These are phyloP conservation scores for Pseudois nayaur DNA, from an alignment of 2,113 vertebrate genomes.

Conservation along the genomic window DNA sequence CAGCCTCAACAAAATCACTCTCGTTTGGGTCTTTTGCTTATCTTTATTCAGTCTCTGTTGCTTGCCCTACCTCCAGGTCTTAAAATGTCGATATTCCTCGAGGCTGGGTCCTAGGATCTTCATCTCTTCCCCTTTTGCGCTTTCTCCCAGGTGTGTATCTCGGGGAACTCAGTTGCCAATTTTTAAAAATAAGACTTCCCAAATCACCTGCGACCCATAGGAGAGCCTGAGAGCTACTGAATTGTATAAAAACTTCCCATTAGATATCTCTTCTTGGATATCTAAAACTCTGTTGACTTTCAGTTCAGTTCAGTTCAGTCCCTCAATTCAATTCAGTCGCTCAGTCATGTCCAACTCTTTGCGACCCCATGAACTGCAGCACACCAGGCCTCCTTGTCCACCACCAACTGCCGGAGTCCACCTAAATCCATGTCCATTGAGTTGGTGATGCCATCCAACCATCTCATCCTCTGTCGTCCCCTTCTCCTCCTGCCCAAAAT, in stretches of 20 bases:
- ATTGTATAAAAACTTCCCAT: background rate
- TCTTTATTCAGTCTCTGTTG: background rate
- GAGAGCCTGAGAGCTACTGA: background rate
- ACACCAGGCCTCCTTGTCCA: background rate
- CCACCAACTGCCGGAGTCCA: background rate
- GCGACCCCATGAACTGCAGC: background rate
- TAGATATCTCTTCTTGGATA: background rate
- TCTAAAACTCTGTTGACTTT: background rate
- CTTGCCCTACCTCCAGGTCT: background rate
- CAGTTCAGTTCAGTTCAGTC: background rate
- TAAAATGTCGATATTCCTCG: background rate
- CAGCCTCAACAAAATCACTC: background rate
- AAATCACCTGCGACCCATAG: background rate
- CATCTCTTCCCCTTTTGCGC: background rate
- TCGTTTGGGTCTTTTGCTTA: background rate
- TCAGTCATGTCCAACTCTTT: background rate
- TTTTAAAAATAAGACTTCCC: background rate
- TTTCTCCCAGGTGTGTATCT: background rate
- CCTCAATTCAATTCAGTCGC: background rate
- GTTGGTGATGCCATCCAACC: background rate
- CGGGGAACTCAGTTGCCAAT: background rate
- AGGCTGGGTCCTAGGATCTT: background rate
- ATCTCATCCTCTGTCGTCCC: background rate
- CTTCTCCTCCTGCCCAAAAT: background rate
- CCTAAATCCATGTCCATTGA: background rate